Evolutionary conservation across 2,113 vertebrate species (phyloP).

Genomic region (Orthonyx spaldingii): DNA sequence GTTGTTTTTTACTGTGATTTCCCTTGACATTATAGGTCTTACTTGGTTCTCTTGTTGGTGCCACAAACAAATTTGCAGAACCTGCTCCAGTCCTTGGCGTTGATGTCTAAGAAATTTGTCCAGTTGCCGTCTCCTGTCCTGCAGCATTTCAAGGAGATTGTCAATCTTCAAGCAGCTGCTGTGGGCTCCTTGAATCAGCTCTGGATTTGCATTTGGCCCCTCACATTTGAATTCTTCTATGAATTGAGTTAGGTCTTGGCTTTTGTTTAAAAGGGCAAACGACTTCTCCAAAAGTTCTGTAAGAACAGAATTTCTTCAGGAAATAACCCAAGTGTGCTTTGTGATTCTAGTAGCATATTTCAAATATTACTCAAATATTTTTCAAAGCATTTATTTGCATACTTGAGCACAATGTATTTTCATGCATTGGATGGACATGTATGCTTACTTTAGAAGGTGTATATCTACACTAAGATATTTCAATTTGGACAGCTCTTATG

Average conservation of each 20-base stretch:
- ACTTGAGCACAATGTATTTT: fast-evolving
- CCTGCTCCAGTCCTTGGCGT: constrained; percentile 66
- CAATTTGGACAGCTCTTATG: not conserved
- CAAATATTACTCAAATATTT: not conserved
- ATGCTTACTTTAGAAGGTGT: not conserved
- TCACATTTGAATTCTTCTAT: constrained; percentile 80
- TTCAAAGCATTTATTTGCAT: not conserved
- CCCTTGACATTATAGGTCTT: not conserved
- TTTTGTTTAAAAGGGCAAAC: constrained; percentile 83
- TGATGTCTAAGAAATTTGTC: constrained; percentile 75
- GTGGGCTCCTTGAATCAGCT: constrained; percentile 70
- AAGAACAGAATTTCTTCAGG: not conserved
- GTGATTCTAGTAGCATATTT: not conserved
- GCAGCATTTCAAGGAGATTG: constrained; percentile 83
- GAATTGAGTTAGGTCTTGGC: constrained; percentile 79
- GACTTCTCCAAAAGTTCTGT: constrained; percentile 87
- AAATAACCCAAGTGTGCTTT: fast-evolving
- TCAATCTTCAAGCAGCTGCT: constrained; percentile 80
- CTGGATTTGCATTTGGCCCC: constrained; percentile 71
- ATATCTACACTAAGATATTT: not conserved
- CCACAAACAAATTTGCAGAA: constrained; percentile 77
- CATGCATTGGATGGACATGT: not conserved
- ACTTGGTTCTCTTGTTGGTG: constrained; percentile 80
- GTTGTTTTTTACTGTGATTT: not conserved
- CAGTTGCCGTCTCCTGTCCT: constrained; percentile 83